Base-by-base conservation (phyloP, 2,113 vertebrate species). In the Pampusana beccarii region DNA sequence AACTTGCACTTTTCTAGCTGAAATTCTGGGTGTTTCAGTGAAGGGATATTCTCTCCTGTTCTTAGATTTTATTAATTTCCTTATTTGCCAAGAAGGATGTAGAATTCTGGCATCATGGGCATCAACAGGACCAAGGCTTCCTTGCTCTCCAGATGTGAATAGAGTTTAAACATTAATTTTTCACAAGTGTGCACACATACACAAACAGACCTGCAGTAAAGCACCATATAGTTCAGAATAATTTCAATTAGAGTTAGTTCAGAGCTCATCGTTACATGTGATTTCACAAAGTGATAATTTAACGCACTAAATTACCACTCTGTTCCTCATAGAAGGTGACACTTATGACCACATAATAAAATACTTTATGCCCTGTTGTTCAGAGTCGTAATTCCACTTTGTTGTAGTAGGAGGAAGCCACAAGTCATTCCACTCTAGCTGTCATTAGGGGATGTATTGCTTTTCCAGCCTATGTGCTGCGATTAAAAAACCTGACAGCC, bases 401-500 rank as follows among this genome's bases (percentile, higher is more conserved):
- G 48, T 69, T 46, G 25, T 34, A 83, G 81, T 53, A 96, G 48
- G 14, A 88, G 75, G 54, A 87, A 91, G 60, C n/a, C 70, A 88
- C 61, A 72, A 94, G 84, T 92, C 81, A 93, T 95, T 92, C 78
- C 65, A 60, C 69, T 81, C 81, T 85, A 65, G 61, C 57, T 94
- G n/a, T 70, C 25, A 26, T 88, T 90, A 77, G 73, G 61, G 61
- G 44, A 80, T 5, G 18, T 31, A 75, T 71, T 92, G 77, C 87
- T 80, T 94, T 95, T 80, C 50, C 67, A 74, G 71, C 51, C 64
- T 67, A 42, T 70, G 65, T 1, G 2, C 56, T 88, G 69, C 19
- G 31, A 96, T 94, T 92, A 95, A 94, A 96, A 91, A 93, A 13
- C 17, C 85, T 78, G 81, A 92, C 86, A 95, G 86, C n/a, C 84